Percentiles rank a stretch among this genome's conserved stretches.
Conservation (phyloP, 2,113 vertebrate species). For the Bufo bufo region DNA sequence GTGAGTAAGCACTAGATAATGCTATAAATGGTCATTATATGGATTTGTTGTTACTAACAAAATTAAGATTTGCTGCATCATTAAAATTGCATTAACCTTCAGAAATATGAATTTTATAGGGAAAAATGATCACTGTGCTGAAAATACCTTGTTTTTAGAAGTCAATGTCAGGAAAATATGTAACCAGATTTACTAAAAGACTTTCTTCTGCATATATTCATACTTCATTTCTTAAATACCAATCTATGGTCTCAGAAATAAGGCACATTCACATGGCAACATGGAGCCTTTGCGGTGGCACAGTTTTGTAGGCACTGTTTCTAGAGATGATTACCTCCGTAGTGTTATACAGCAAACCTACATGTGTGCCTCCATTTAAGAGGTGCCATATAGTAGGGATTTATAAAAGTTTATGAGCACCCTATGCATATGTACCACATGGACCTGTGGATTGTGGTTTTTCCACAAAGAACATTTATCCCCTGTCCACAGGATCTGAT, state of each 20-base stretch:
- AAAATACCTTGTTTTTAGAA: not conserved
- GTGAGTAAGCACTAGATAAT: slow-evolving; percentile 48
- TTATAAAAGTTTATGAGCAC: no score
- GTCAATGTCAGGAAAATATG: not conserved
- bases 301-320: not conserved
- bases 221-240: not conserved
- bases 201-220: not conserved
- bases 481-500: no score
- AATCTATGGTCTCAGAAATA: not conserved
- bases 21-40: slow-evolving; percentile 42
- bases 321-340: not conserved
- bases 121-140: slow-evolving; percentile 8
- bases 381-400: not conserved
- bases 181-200: not conserved
- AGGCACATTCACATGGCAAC: not conserved
- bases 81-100: slow-evolving; percentile 55
- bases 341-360: not conserved
- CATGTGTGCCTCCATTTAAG: not conserved
- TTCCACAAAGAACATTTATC: not conserved
- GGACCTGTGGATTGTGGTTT: not conserved
- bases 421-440: no score
- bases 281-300: not conserved
- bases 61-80: slow-evolving; percentile 57
- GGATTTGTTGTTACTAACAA: slow-evolving; percentile 49
- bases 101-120: slow-evolving; percentile 16